Percentiles rank a stretch among this genome's conserved stretches.
phyloP scores from a whole-genome alignment of 2,888 invertebrate genomes.

The Beris chalybata region DNA sequence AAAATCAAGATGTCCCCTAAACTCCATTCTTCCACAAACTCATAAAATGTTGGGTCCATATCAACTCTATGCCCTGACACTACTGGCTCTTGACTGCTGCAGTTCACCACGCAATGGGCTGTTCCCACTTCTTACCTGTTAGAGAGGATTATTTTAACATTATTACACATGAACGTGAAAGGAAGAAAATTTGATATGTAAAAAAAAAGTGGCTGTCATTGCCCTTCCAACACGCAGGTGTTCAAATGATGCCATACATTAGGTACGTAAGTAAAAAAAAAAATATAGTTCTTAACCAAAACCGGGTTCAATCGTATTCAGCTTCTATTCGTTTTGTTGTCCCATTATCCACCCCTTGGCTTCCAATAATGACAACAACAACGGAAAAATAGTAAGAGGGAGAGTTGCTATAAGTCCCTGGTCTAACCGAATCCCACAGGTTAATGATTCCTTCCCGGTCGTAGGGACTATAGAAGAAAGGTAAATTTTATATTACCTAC shows the following conservation, averaged over 20 bases:
- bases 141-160: too few relatives aligned
- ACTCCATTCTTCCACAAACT: too few relatives aligned
- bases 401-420: conserved; percentile 15
- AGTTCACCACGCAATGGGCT: too few relatives aligned
- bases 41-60: too few relatives aligned
- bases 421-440: conserved; percentile 8
- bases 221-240: conserved; percentile 36
- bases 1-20: too few relatives aligned
- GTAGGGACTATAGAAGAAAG: conserved; percentile 13
- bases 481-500: conserved; percentile 19
- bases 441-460: conserved; percentile 20
- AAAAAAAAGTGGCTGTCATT: conserved; percentile 29
- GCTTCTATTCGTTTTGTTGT: conserved; percentile 21
- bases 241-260: conserved; percentile 34
- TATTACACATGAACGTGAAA: too few relatives aligned
- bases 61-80: too few relatives aligned
- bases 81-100: too few relatives aligned
- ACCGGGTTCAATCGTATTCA: conserved; percentile 9
- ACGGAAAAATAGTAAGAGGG: conserved; percentile 16
- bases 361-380: conserved; percentile 25
- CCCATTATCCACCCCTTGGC: conserved; percentile 32
- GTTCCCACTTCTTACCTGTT: too few relatives aligned
- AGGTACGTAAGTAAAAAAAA: conserved; percentile 21
- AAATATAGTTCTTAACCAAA: conserved; percentile 22
- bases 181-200: too few relatives aligned